Conservation (phyloP, 2,888 invertebrate genomes). For the Athrips mouffetella region DNA sequence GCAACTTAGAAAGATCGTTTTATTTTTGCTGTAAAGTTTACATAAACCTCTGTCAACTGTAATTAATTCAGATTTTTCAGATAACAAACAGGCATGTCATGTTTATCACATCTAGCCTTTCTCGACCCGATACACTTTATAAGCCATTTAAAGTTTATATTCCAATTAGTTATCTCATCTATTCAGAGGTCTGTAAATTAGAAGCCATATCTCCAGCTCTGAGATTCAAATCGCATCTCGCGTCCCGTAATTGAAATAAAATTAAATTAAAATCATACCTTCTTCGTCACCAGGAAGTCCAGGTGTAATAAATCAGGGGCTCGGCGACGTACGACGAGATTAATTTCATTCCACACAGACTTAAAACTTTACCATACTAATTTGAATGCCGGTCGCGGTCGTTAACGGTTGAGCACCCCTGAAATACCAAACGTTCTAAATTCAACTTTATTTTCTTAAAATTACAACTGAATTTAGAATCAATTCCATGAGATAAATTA, state of each 20-base stretch:
- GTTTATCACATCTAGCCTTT: too few species aligned
- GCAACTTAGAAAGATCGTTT: too few species aligned
- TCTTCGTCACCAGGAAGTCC: slow-evolving; percentile 28
- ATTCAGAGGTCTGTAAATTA: background rate
- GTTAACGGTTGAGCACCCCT: slow-evolving; percentile 29
- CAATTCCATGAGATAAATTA: slow-evolving; percentile 3
- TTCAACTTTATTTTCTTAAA: background rate
- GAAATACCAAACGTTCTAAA: background rate
- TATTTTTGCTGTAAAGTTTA: too few species aligned
- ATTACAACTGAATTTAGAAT: background rate
- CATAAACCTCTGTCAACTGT: too few species aligned
- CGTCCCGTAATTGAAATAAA: slow-evolving; percentile 10
- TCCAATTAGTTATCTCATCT: background rate
- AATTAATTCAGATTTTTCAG: too few species aligned
- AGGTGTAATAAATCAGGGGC: slow-evolving; percentile 38
- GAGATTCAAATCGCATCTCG: background rate
- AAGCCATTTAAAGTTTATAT: background rate
- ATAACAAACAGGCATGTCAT: too few species aligned
- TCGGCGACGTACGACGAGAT: slow-evolving; percentile 29
- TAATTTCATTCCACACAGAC: slow-evolving; percentile 31
- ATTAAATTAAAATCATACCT: slow-evolving; percentile 25
- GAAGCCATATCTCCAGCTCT: background rate
- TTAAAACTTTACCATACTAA: slow-evolving; percentile 36
- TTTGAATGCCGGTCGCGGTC: slow-evolving; percentile 29
- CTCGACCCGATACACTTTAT: background rate